Percentiles rank a stretch among this genome's conserved stretches.
Conservation (phyloP, 2,113 vertebrate genomes). For the Tyrannus savana region DNA sequence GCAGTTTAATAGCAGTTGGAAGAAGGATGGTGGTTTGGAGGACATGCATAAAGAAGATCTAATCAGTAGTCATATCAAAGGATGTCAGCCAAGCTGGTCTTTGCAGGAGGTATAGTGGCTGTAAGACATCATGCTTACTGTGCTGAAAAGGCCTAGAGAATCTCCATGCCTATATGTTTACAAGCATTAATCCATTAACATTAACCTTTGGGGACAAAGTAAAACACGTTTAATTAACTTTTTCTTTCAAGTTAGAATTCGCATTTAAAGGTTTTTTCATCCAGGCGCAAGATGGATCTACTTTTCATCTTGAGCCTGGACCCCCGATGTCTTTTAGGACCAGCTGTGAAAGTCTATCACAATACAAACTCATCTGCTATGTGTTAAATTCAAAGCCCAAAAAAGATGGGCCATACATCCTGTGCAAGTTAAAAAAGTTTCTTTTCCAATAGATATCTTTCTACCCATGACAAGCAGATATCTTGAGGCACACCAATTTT, state of each 20-base stretch:
- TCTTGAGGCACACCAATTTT: neutral
- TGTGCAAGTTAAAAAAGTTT: conserved; percentile 22
- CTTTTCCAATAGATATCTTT: conserved; percentile 8
- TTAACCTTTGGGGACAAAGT: neutral
- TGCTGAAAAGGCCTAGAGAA: neutral
- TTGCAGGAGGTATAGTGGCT: neutral
- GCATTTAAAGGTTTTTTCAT: neutral
- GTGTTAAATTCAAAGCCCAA: neutral
- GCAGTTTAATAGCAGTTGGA: neutral
- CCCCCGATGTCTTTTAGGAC: neutral
- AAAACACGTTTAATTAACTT: neutral
- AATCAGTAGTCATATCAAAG: neutral
- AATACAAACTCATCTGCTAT: neutral
- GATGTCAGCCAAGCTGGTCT: neutral
- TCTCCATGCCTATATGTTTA: neutral
- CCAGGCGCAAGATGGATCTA: neutral
- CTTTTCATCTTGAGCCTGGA: neutral
- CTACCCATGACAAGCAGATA: neutral
- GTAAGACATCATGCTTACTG: neutral
- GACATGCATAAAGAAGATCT: neutral
- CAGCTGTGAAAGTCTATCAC: neutral
- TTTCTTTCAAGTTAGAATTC: neutral
- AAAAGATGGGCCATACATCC: neutral
- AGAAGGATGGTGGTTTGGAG: neutral
- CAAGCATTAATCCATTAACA: neutral